These are phyloP conservation scores for Nannobrachium achirus DNA, from an alignment of 2,113 vertebrate species.

Conservation along the genomic window DNA sequence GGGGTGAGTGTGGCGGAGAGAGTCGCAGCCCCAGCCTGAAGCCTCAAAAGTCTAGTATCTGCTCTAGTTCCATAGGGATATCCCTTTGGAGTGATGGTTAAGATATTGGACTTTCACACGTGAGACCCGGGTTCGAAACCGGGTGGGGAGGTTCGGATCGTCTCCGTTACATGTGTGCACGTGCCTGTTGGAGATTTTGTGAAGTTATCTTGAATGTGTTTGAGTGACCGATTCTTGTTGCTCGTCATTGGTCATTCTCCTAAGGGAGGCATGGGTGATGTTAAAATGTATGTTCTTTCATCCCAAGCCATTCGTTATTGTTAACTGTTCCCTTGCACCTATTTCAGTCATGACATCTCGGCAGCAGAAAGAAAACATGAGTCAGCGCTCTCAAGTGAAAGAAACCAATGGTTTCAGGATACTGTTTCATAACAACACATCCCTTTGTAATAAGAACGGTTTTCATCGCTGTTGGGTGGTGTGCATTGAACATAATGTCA, in stretches of 20 bases:
- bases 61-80: no score
- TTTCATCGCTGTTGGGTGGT: constrained; percentile 28
- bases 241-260: constrained; percentile 20
- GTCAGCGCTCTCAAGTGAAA: constrained; percentile 31
- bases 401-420: constrained; percentile 42
- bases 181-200: constrained; percentile 24
- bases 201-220: constrained; percentile 22
- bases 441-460: constrained; percentile 21
- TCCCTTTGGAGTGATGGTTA: no score
- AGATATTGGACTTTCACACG: no score
- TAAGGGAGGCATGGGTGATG: constrained; percentile 34
- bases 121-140: no score
- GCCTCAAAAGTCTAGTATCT: no score
- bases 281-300: constrained; percentile 11
- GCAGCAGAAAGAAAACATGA: constrained; percentile 44
- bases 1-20: no score
- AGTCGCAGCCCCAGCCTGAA: no score
- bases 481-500: constrained; percentile 30
- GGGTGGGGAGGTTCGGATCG: no score
- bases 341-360: constrained; percentile 25
- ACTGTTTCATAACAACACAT: constrained; percentile 23
- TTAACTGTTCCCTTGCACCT: constrained; percentile 10
- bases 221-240: constrained; percentile 14
- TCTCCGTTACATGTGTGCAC: no score
- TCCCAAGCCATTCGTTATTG: constrained; percentile 20